Evolutionary conservation across 1,140 invertebrate species (phyloP), one percentile per base, ranked within the genome.

Genomic region (Maniola jurtina): DNA sequence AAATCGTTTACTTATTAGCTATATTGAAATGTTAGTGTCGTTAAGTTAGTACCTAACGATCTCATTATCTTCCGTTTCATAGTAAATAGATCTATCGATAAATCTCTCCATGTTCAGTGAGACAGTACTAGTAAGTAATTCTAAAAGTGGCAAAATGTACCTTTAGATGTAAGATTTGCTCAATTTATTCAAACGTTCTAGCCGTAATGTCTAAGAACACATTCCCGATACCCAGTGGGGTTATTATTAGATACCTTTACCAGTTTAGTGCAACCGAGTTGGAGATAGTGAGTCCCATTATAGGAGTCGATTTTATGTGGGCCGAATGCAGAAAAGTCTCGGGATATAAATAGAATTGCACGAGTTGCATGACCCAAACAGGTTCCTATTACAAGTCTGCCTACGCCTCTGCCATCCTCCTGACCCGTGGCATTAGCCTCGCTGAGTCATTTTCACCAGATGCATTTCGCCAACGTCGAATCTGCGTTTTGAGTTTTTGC

Each of bases 311-410:
- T 71, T 70, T 64, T 77, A 75, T 73, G 77, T 77, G 75, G 77
- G 77, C 58, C 70, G 75, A 77, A 79, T 85, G 78, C 86, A 87
- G 75, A 80, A 83, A 76, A 81, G 72, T 71, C 68, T 72, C 57
- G 70, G 13, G 80, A 75, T 89, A 86, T 88, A 86, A 88, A 89
- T 89, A 87, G 82, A 84, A 83, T 73, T 77, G 82, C 76, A 83
- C 79, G 79, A 87, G 86, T 89, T 89, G 79, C 75, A 81, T 81
- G 84, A 86, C 84, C 81, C 76, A 83, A 89, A 89, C 87, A 86
- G 87, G 87, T 89, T 89, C 80, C 76, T 74, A 75, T 74, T 82
- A 70, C 81, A 81, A 83, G 81, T 81, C 75, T 75, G 75, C 85
- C 85, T 83, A 88, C 85, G 76, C 80, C 76, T 61, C 68, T 72